Percentiles rank a stretch among this genome's conserved stretches.
These are phyloP conservation scores for Mesochorus sp. DNA, from an alignment of 2,888 invertebrate species.

Conservation along the genomic window DNA sequence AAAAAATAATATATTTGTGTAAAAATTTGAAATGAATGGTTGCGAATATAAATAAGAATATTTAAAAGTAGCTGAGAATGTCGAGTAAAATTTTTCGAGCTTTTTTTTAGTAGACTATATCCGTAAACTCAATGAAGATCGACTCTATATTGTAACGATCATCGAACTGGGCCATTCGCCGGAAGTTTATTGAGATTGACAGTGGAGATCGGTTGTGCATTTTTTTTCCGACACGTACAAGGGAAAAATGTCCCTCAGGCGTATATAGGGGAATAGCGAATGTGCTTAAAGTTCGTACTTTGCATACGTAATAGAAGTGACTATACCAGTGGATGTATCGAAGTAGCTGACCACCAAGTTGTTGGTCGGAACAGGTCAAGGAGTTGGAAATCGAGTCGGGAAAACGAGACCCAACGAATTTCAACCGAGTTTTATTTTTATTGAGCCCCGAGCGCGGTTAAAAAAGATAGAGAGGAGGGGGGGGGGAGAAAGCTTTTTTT, in stretches of 20 bases:
- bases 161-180: conserved; percentile 13
- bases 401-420: conserved; percentile 55
- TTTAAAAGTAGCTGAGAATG: too few species aligned
- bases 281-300: conserved; percentile 43
- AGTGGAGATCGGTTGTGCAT: conserved; percentile 14
- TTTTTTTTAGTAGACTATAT: not conserved
- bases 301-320: conserved; percentile 54
- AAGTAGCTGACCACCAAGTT: conserved; percentile 52
- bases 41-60: too few species aligned
- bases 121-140: too few species aligned
- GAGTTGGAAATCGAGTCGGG: not conserved
- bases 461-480: too few species aligned
- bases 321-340: not conserved
- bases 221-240: conserved; percentile 50
- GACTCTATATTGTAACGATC: conserved; percentile 40
- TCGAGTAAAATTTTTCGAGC: not conserved
- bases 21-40: too few species aligned
- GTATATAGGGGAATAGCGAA: conserved; percentile 22
- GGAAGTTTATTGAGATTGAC: conserved; percentile 56
- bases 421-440: conserved; percentile 52
- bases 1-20: too few species aligned
- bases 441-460: conserved; percentile 8
- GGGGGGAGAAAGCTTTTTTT: conserved; percentile 19
- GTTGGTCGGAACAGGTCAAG: not conserved
- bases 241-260: not conserved